Base-by-base conservation (phyloP, 2,888 invertebrate genomes). In the Melanostoma scalare region DNA sequence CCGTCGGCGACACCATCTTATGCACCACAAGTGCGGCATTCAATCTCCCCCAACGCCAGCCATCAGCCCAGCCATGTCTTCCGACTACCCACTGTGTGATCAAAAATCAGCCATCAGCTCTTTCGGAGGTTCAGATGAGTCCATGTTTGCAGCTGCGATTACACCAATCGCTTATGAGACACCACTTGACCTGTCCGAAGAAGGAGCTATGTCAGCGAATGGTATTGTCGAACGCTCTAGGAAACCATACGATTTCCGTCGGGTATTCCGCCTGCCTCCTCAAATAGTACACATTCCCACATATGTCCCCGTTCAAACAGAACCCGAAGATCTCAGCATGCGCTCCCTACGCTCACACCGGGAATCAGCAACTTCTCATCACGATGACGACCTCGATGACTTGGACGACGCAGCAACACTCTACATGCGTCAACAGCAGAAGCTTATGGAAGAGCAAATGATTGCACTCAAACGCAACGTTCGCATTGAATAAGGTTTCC, bases 251-350 rank as follows among this genome's bases (percentile, higher is more conserved):
- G 92, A 93, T 79, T 92, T 93, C n/a, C 90, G 93, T 9, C 91
- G 93, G 36, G 92, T 93, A 0, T 91, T 93, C 85, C 91, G 92
- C 9, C 89, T 92, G 55, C 90, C 92, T 6, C 90, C 91, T 3
- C 91, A 92, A 48, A 89, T 91, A 72, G 87, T 89, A 85, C 92
- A 89, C 74, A 88, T 89, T 55, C 84, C 88, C 74, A 89, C 86
- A 79, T 88, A 88, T 40, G 89, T 94, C 58, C 96, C 97, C 20
- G 96, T 96, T 90, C 97, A 97, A 92, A 97, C 97, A 2, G 97
- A 97, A 90, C 97, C 97, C 5, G 97, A 97, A 90, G 97, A 97
- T 90, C 92, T 97, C 85, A 96, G 96, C 71, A 94, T 97, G 93
- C 94, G 93, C 56, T 89, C 90, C 74, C 89, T 91, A 0, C 89